phyloP scores from a whole-genome alignment of 2,113 vertebrate genomes.

The Colius striatus region DNA sequence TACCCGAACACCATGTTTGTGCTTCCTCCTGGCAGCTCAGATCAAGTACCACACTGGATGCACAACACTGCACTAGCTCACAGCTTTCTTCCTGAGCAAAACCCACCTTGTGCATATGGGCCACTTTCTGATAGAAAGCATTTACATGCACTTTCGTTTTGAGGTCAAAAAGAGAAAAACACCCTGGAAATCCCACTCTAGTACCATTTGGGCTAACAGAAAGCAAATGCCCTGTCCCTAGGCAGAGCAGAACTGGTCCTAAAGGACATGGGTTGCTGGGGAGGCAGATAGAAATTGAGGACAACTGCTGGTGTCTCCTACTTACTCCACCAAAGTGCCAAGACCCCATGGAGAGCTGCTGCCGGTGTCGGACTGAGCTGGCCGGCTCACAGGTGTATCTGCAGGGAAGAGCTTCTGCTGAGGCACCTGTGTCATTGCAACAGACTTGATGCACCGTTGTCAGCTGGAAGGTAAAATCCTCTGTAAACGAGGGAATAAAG shows the following conservation, averaged over 20 bases:
- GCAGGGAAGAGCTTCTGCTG: neutral
- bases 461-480: neutral
- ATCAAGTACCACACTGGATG: neutral
- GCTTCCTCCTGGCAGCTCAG: conserved; percentile 34
- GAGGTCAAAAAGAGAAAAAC: neutral
- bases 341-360: neutral
- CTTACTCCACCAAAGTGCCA: neutral
- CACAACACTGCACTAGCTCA: neutral
- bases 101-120: neutral
- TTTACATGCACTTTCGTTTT: neutral
- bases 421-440: neutral
- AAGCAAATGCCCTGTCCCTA: neutral
- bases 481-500: neutral
- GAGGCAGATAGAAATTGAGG: neutral
- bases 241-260: neutral
- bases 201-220: neutral
- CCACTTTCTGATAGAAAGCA: neutral
- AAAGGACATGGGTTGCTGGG: neutral
- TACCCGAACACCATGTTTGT: conserved; percentile 27
- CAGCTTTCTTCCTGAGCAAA: neutral
- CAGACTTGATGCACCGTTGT: accelerated
- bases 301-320: neutral
- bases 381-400: accelerated
- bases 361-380: neutral
- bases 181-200: neutral